Percentiles rank a stretch among this genome's conserved stretches.
Evolutionary conservation across 1,140 invertebrate species (phyloP).

Genomic region (Meloidogyne floridensis): DNA sequence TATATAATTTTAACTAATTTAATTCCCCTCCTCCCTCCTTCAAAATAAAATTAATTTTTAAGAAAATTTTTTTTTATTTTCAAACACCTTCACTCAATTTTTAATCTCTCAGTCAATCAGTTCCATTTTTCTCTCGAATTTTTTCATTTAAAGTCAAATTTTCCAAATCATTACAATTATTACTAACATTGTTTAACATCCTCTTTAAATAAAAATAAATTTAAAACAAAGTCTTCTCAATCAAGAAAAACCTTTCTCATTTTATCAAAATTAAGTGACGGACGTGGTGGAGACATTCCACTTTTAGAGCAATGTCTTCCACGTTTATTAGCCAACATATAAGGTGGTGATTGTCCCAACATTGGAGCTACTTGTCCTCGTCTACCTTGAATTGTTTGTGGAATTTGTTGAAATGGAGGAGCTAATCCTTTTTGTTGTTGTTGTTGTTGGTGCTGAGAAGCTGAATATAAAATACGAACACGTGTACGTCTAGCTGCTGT

Average conservation of each 20-base stretch:
- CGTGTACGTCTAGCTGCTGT: conserved; percentile 44
- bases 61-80: conserved; percentile 25
- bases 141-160: conserved; percentile 22
- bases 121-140: conserved; percentile 18
- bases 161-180: conserved; percentile 5
- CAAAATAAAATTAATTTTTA: not conserved
- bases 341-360: conserved; percentile 48
- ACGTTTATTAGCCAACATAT: conserved; percentile 42
- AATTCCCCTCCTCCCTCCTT: not conserved
- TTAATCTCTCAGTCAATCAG: not conserved
- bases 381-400: not conserved
- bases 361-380: conserved; percentile 27
- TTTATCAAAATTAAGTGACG: conserved; percentile 54
- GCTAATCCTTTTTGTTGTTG: conserved; percentile 3
- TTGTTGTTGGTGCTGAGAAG: conserved; percentile 18
- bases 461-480: conserved; percentile 47
- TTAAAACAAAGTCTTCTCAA: not conserved
- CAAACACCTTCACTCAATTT: not conserved
- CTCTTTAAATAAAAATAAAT: not conserved
- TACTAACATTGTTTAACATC: conserved; percentile 4
- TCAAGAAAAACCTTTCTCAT: conserved; percentile 50
- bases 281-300: conserved; percentile 34
- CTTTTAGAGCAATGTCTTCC: conserved; percentile 38
- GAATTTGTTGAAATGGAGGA: not conserved
- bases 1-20: not conserved